Conservation (phyloP, 2,797 vertebrate genomes). For the Acanthis flammea region DNA sequence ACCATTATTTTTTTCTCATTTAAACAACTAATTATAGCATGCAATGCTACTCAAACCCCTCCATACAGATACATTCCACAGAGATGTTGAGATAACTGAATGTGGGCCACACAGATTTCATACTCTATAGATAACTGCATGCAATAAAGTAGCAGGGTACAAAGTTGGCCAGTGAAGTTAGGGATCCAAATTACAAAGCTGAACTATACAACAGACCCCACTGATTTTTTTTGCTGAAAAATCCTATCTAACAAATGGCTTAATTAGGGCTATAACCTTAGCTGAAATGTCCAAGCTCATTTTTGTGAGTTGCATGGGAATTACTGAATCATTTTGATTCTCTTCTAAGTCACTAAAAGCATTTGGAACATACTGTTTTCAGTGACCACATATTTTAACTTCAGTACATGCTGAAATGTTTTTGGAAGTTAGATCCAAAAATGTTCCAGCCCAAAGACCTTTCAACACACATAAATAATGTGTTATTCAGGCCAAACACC, state of each 20-base stretch:
- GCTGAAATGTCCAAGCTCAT: not conserved
- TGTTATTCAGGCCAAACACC: not conserved
- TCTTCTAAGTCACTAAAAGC: slow-evolving; percentile 55
- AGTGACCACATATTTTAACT: slow-evolving; percentile 57
- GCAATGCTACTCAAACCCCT: not conserved
- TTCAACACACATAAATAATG: slow-evolving; percentile 46
- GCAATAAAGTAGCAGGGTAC: not conserved
- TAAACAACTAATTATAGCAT: not conserved
- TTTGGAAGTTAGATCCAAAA: slow-evolving; percentile 50
- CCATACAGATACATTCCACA: not conserved
- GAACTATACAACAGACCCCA: not conserved
- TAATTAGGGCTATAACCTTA: not conserved
- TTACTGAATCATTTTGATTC: slow-evolving; percentile 24
- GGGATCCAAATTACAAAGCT: not conserved
- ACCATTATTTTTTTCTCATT: not conserved
- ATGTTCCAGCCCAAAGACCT: slow-evolving; percentile 21
- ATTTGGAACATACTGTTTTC: slow-evolving; percentile 56
- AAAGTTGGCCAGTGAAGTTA: not conserved
- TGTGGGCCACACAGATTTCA: not conserved
- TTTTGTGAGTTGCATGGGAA: slow-evolving; percentile 44
- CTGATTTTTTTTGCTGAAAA: not conserved
- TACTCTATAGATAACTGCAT: not conserved
- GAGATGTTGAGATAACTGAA: not conserved
- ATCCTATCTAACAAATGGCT: not conserved
- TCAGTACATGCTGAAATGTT: slow-evolving; percentile 58